A percentile compares a stretch with the other conserved stretches of the same genome.
Conservation (phyloP, 2,888 invertebrate genomes). For the Steromphala cineraria region DNA sequence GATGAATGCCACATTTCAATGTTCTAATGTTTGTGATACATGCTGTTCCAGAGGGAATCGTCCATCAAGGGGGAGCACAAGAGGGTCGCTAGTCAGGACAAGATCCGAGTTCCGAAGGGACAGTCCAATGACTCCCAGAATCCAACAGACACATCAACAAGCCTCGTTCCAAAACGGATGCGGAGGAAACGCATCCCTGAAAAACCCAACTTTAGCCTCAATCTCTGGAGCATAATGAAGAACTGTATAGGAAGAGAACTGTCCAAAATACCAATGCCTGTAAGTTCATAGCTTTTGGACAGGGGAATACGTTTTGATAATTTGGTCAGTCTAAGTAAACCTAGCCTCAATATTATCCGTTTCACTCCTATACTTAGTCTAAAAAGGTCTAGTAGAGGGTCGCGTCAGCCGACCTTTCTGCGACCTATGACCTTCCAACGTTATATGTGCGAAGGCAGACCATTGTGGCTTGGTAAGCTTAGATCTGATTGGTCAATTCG, state of each 20-base stretch:
- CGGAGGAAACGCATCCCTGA: conserved; percentile 90
- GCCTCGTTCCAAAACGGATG: conserved; percentile 22
- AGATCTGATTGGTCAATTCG: too few species aligned
- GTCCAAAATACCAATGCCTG: conserved; percentile 99
- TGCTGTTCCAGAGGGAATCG: conserved; percentile 16
- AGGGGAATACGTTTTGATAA: too few species aligned
- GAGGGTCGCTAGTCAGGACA: conserved; percentile 46
- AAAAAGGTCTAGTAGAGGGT: too few species aligned
- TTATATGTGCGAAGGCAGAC: too few species aligned
- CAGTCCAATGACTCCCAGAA: conserved; percentile 9
- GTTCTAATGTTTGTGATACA: background rate
- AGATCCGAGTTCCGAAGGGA: conserved; percentile 31
- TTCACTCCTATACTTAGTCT: too few species aligned
- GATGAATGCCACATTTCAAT: too few species aligned
- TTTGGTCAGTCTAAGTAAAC: too few species aligned
- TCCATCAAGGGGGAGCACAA: conserved; percentile 38
- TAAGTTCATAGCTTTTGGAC: too few species aligned
- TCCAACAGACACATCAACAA: conserved; percentile 3
- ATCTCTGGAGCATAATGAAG: conserved; percentile 99
- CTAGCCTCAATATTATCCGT: too few species aligned
- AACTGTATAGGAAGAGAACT: conserved; percentile 99
- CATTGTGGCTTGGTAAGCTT: too few species aligned
- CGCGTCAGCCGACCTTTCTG: too few species aligned
- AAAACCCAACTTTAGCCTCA: conserved; percentile 86
- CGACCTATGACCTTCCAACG: too few species aligned